Percentiles rank a stretch among this genome's conserved stretches.
Conservation (phyloP, 1,140 invertebrate species). For the Eriosoma lanigerum region DNA sequence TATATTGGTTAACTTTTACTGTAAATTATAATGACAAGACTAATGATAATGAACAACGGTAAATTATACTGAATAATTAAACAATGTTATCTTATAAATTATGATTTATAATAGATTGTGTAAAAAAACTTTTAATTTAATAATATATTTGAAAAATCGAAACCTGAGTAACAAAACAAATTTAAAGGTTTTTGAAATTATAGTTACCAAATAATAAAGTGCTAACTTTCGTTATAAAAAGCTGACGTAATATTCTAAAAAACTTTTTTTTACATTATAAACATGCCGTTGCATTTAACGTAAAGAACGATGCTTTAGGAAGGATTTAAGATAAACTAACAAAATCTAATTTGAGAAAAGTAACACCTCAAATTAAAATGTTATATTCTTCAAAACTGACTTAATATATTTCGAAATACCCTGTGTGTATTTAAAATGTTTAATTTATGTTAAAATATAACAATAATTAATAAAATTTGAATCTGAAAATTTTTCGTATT, state of each 20-base stretch:
- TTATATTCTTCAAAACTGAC: no score
- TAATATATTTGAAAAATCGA: background rate
- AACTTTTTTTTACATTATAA: slow-evolving; percentile 9
- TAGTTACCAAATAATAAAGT: background rate
- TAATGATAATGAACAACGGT: no score
- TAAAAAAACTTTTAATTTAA: background rate
- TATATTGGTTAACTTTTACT: no score
- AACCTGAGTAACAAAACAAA: background rate
- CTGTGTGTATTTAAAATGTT: no score
- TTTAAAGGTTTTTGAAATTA: background rate
- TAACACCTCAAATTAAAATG: background rate
- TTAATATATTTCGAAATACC: no score
- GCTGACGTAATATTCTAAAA: background rate
- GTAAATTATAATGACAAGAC: no score
- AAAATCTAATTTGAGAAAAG: background rate
- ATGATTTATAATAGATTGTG: background rate
- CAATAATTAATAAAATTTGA: no score
- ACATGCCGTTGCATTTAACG: background rate
- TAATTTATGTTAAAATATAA: no score
- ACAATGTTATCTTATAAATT: background rate
- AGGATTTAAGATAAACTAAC: background rate
- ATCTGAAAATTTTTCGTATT: no score
- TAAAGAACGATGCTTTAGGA: background rate
- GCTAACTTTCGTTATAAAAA: background rate
- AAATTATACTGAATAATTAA: background rate